Base-by-base conservation (phyloP, 2,113 vertebrate genomes). In the Lepus timidus region DNA sequence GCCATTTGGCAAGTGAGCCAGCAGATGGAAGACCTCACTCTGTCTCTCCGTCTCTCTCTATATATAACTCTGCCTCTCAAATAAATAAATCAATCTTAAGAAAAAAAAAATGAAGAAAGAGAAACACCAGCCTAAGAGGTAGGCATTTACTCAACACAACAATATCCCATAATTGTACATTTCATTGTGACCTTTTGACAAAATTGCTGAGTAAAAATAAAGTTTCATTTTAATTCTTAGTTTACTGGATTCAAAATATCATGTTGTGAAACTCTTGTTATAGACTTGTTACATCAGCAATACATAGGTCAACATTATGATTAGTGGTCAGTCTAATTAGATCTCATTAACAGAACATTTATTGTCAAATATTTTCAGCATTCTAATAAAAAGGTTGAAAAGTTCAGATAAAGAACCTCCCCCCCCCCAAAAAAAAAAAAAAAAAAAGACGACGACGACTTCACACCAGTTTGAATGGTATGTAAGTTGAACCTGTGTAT, bases 231-330 rank as follows among this genome's bases (percentile, higher is more conserved):
- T 52, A 49, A 36, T 71, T 93, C 62, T 90, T 90, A 85, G n/a
- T 85, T 93, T 71, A 65, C 75, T 49, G 74, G 67, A 9, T 49
- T 86, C 67, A 95, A 90, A 79, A 91, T 55, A 74, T 61, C 36
- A 79, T 29, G 79, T 31, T 81, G 49, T 67, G 58, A 74, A 91
- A 81, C 17, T 91, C 44, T 75, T 61, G n/a, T 79, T 73, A 73
- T 87, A 81, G 51, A 82, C n/a, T 76, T 79, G 58, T 73, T 86
- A 82, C 93, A 82, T 14, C 78, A 52, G 76, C 33, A 83, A 36
- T 31, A 88, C 4, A 52, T 52, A 88, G n/a, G 64, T 70, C 70
- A 76, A 44, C 17, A 90, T 65, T 79, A 85, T 49, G 36, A 62
- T 70, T 52, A 81, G 25, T 51, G 27, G 17, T 68, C 83, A 73